These are phyloP conservation scores for Melanotaenia nigrans DNA, from an alignment of 2,797 vertebrate species.

Conservation along the genomic window DNA sequence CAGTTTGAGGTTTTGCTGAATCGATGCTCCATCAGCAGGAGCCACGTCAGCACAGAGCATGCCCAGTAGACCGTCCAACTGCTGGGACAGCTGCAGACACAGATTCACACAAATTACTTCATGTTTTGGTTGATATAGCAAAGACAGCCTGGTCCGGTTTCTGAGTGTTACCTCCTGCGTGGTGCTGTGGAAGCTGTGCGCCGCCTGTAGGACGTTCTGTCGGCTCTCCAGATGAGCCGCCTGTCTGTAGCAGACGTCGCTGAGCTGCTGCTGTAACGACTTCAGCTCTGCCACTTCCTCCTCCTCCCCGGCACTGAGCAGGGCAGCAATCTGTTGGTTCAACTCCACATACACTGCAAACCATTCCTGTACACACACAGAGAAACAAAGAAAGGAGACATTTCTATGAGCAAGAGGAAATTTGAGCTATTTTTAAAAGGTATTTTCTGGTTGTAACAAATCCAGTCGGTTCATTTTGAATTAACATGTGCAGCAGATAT, in stretches of 20 bases:
- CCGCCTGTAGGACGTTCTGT: constrained; percentile 94
- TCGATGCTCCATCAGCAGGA: constrained; percentile 93
- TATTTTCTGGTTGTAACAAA: background rate
- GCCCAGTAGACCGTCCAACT: constrained; percentile 94
- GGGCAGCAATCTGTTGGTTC: constrained; percentile 97
- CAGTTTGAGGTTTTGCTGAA: constrained; percentile 97
- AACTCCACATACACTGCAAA: constrained; percentile 99
- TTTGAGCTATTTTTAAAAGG: too few species aligned
- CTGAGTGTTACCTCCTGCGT: constrained; percentile 90
- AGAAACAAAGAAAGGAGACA: constrained; percentile 6
- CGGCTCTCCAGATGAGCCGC: constrained; percentile 96
- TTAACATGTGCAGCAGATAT: background rate
- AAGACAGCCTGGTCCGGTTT: too few species aligned
- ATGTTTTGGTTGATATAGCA: too few species aligned
- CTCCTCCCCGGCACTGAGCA: constrained; percentile 93
- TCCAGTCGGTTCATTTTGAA: background rate
- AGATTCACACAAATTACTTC: constrained; percentile 7
- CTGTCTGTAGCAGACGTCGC: constrained; percentile 97
- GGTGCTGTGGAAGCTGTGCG: constrained; percentile 93
- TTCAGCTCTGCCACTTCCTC: constrained; percentile 95
- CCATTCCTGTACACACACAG: constrained; percentile 87
- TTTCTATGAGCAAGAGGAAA: too few species aligned
- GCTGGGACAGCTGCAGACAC: constrained; percentile 92
- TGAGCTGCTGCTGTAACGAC: constrained; percentile 94
- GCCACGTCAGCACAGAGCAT: constrained; percentile 98